Percentiles rank a stretch among this genome's conserved stretches.
Evolutionary conservation across 2,113 vertebrate genomes (phyloP).

Genomic region (Gopherus flavomarginatus): DNA sequence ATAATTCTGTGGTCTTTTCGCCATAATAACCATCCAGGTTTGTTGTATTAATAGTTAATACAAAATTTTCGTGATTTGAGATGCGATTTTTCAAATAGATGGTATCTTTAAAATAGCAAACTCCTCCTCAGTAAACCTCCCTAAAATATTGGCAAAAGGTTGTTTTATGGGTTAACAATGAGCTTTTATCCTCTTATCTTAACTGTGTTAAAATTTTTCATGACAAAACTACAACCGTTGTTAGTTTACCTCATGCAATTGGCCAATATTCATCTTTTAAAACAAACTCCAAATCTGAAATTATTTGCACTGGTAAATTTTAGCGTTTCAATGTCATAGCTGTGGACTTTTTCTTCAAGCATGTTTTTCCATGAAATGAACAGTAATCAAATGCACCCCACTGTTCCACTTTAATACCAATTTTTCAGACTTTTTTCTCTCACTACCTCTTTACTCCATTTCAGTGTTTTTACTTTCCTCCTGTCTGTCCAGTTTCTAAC

Average conservation of each 20-base stretch:
- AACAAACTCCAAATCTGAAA: not conserved
- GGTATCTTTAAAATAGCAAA: not conserved
- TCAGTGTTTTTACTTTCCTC: not conserved
- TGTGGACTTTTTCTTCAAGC: not conserved
- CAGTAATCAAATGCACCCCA: not conserved
- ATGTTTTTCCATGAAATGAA: not conserved
- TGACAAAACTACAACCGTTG: too few relatives aligned
- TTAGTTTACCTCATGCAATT: not conserved
- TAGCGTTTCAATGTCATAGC: not conserved
- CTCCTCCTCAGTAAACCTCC: not conserved
- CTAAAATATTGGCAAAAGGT: rapidly evolving
- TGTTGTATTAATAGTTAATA: not conserved
- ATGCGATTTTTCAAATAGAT: not conserved
- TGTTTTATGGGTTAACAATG: not conserved
- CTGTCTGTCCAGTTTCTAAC: not conserved
- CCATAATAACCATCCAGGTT: not conserved
- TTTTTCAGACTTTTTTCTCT: not conserved
- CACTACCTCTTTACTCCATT: not conserved
- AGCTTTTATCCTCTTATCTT: not conserved
- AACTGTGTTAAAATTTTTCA: too few relatives aligned
- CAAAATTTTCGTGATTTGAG: not conserved
- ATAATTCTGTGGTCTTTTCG: not conserved
- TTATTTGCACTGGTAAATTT: not conserved
- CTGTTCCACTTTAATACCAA: rapidly evolving
- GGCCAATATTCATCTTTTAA: not conserved